Evolutionary conservation across 1,140 invertebrate genomes (phyloP), one percentile per base, ranked within the genome.

Genomic region (Mycetomoellerius zeteki): DNA sequence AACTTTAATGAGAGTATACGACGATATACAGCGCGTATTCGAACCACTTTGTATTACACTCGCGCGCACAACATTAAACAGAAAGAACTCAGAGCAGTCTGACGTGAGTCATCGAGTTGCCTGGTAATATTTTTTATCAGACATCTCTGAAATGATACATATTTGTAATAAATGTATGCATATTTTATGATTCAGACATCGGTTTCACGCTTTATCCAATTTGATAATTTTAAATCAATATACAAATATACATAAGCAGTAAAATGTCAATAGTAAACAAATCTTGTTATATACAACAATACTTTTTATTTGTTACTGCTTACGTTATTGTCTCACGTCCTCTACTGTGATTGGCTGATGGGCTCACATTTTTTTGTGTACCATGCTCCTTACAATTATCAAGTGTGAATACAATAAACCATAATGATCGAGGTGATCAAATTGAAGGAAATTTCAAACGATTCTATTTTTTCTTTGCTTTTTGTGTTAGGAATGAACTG

Each of bases 151-250:
- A 81, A 81, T 81, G 3, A 54, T 52, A 33, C 3, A 10, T 71
- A n/a, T n/a, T n/a, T n/a, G n/a, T n/a, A n/a, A n/a, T n/a, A 69
- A 81, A 71, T 81, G 1, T 64, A 78, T 33, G 33, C 21, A 16
- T 24, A 64, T 54, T 81, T 81, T 56, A 24, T 30, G 16, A 6
- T 72, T 37, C 21, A 3, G 10, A 33, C 52, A 37, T 3, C 16
- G 2, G 7, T 10, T 7, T 37, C 0, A 10, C 16, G 10, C 0
- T 50, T 69, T 69, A 7, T 24, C 0, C 10, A 2, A 14, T 33
- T 58, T 58, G 1, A 58, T 75, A 0, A 58, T 6, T 75, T 54
- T 75, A 30, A 0, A 12, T 43, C 16, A 16, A 52, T 52, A 19
- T 19, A 19, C 6, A 54, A n/a, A 19, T n/a, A n/a, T n/a, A 6